phyloP scores from a whole-genome alignment of 2,797 vertebrate genomes.

The Agapornis canus region DNA sequence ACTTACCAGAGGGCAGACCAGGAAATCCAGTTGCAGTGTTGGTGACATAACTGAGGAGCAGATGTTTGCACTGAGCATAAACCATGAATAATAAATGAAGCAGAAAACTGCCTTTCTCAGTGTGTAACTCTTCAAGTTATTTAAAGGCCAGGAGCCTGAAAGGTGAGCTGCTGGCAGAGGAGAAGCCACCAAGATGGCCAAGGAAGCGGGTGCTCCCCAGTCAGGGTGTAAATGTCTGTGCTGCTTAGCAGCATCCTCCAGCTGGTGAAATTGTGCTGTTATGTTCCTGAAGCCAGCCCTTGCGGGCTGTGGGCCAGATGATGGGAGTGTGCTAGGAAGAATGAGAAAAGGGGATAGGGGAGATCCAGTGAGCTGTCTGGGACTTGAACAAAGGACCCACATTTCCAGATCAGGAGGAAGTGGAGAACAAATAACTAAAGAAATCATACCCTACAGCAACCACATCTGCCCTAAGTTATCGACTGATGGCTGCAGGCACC shows the following conservation, averaged over 20 bases:
- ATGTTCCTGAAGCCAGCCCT: rapidly evolving
- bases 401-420: neutral
- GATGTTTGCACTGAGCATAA: neutral
- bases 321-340: neutral
- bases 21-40: neutral
- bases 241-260: neutral
- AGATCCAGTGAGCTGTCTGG: neutral
- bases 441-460: neutral
- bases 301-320: neutral
- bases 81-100: neutral
- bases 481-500: neutral
- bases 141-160: neutral
- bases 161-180: neutral
- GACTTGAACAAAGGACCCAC: neutral
- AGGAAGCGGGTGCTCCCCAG: neutral
- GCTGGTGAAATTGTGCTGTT: neutral
- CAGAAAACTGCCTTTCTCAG: neutral
- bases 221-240: neutral
- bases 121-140: neutral
- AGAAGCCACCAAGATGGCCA: neutral
- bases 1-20: neutral
- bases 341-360: neutral
- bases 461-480: neutral
- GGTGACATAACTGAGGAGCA: neutral
- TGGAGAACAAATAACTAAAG: neutral